phyloP scores from a whole-genome alignment of 2,113 vertebrate species.

The Oenanthe oenanthe region DNA sequence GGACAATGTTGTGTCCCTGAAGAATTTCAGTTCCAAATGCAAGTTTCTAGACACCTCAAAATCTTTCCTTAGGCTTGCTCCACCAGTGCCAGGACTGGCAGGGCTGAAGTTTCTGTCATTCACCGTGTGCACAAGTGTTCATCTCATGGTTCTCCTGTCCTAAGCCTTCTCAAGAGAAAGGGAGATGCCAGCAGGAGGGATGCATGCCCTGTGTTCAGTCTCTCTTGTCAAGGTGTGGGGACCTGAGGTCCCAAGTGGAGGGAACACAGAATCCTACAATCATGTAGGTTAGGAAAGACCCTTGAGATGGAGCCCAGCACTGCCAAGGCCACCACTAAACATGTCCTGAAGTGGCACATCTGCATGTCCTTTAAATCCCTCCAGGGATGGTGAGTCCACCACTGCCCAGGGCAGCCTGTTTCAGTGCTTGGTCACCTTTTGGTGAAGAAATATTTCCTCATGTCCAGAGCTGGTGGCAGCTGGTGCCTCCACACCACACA shows the following conservation, averaged over 20 bases:
- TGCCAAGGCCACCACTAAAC: neutral
- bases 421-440: neutral
- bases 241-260: neutral
- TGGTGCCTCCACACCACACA: neutral
- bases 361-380: neutral
- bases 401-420: neutral
- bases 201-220: neutral
- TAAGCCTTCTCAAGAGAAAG: neutral
- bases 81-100: neutral
- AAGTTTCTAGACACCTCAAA: neutral
- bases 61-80: neutral
- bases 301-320: neutral
- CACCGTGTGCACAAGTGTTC: neutral
- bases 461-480: neutral
- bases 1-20: fast-evolving
- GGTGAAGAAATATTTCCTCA: neutral
- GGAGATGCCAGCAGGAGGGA: neutral
- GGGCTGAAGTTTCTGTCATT: neutral
- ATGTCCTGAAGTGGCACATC: fast-evolving
- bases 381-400: fast-evolving
- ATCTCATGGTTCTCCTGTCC: neutral
- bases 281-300: neutral
- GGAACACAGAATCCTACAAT: neutral
- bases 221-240: neutral
- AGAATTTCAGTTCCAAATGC: neutral